phyloP scores from a whole-genome alignment of 2,113 vertebrate species.

The Calypte anna region DNA sequence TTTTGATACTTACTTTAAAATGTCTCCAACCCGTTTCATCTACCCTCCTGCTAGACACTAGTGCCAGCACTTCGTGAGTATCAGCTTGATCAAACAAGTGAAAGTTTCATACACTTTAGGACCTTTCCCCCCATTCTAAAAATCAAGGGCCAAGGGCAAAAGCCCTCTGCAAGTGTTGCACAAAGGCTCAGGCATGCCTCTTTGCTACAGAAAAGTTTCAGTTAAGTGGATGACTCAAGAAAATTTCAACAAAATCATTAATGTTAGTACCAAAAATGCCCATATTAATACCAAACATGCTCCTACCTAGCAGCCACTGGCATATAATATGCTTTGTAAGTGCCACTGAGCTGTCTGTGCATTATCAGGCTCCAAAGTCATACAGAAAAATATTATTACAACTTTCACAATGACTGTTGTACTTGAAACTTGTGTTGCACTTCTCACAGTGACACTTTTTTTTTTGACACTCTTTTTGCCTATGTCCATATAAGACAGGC shows the following conservation, averaged over 20 bases:
- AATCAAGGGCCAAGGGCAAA: slow-evolving; percentile 54
- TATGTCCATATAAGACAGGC: not conserved
- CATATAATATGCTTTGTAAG: not conserved
- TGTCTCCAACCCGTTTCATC: not conserved
- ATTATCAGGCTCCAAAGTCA: not conserved
- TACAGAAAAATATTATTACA: not conserved
- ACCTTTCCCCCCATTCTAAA: slow-evolving; percentile 66
- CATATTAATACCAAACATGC: not conserved
- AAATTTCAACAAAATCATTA: not conserved
- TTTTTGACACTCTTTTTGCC: no score
- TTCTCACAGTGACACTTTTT: not conserved
- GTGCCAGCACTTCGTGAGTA: slow-evolving; percentile 30
- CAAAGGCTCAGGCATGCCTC: not conserved
- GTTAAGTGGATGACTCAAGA: not conserved
- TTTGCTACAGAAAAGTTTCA: rapidly evolving
- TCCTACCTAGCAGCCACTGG: not conserved
- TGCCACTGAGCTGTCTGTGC: not conserved
- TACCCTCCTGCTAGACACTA: not conserved
- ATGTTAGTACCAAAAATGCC: not conserved
- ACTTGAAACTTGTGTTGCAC: not conserved
- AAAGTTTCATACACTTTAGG: not conserved
- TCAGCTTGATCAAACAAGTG: not conserved
- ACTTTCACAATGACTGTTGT: not conserved
- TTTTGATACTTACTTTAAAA: slow-evolving; percentile 28
- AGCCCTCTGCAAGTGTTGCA: slow-evolving; percentile 11